Evolutionary conservation across 2,888 invertebrate genomes (phyloP).

Genomic region (Cacoxenus indagator): DNA sequence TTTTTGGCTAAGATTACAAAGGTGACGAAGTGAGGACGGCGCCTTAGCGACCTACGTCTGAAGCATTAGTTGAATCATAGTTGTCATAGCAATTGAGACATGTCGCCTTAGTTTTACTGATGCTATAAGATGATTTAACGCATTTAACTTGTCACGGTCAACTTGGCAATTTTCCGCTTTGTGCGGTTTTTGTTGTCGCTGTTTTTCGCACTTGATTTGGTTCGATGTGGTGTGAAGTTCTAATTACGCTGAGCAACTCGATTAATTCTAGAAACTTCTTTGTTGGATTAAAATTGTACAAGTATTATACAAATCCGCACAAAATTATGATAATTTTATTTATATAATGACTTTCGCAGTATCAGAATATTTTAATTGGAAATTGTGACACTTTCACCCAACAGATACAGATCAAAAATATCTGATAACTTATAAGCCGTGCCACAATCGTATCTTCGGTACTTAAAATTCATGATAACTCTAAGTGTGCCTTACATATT

Average conservation of each 20-base stretch:
- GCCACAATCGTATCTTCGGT: not conserved
- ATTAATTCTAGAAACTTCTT: too few relatives aligned
- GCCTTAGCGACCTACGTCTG: not conserved
- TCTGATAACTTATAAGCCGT: not conserved
- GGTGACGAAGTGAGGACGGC: not conserved
- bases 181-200: conserved; percentile 15
- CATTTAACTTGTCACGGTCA: not conserved
- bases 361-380: conserved; percentile 52
- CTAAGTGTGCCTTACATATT: not conserved
- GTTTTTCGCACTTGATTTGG: conserved; percentile 18
- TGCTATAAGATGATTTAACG: not conserved
- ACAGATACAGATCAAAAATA: conserved; percentile 6
- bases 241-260: too few relatives aligned
- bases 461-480: not conserved
- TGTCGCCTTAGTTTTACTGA: not conserved
- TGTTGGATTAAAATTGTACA: too few relatives aligned
- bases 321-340: conserved; percentile 27
- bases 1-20: not conserved
- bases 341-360: conserved; percentile 16
- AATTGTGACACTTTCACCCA: conserved; percentile 10
- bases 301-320: conserved; percentile 14
- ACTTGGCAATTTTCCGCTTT: not conserved
- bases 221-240: not conserved
- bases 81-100: not conserved
- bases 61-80: not conserved